Evolutionary conservation across 2,797 vertebrate species (phyloP).

Genomic region (Delichon dasypus): DNA sequence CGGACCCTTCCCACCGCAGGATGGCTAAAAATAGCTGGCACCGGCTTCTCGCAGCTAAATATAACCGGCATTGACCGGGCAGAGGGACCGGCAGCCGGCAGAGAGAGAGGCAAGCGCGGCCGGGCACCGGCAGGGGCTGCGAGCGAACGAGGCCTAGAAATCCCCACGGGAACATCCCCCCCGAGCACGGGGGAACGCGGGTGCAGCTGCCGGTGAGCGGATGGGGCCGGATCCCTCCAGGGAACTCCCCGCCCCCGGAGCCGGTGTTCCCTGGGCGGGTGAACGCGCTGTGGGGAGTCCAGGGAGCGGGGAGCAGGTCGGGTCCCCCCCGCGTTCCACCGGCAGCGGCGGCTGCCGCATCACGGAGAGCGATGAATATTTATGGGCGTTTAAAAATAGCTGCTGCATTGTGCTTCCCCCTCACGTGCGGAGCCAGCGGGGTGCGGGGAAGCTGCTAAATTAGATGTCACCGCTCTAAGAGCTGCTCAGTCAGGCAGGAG

Average conservation of each 20-base stretch:
- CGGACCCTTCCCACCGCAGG: neutral
- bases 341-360: slow-evolving; percentile 35
- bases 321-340: neutral
- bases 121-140: neutral
- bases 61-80: slow-evolving; percentile 24
- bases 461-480: slow-evolving; percentile 57
- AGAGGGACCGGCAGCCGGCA: neutral
- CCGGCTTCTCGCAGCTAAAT: slow-evolving; percentile 17
- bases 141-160: neutral
- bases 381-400: slow-evolving; percentile 69
- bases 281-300: neutral
- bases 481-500: slow-evolving; percentile 56
- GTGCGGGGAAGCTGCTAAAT: slow-evolving; percentile 69
- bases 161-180: neutral
- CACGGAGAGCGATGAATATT: slow-evolving; percentile 61
- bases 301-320: neutral
- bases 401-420: slow-evolving; percentile 67
- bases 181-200: rapidly evolving
- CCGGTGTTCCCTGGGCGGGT: neutral
- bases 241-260: neutral
- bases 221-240: neutral
- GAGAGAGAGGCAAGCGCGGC: neutral
- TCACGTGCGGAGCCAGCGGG: slow-evolving; percentile 70
- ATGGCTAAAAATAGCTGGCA: slow-evolving; percentile 20
- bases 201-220: neutral